Evolutionary conservation across 2,888 invertebrate species (phyloP), one percentile per base, ranked within the genome.

Genomic region (Xylota segnis): DNA sequence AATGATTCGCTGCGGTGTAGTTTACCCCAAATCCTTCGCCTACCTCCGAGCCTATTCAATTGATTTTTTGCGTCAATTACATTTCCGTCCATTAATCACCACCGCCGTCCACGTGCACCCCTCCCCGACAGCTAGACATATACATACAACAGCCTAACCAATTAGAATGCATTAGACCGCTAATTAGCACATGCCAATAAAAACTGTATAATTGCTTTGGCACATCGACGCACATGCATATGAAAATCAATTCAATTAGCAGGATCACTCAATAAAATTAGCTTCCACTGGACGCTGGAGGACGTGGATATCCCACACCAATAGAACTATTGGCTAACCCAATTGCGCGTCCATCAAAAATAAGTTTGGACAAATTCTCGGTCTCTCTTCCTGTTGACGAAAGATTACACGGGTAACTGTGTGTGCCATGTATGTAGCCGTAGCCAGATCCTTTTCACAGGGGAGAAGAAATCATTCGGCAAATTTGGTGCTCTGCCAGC

Each of bases 241-340:
- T 34, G 50, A 65, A 72, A 83, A 77, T 77, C 66, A 83, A 77
- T 77, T 77, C 61, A 83, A 83, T 83, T 66, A 76, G 61, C 58
- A 47, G 54, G 72, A 68, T 77, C 71, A 83, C 54, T 83, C 72
- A 45, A 74, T 74, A 74, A 68, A 68, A 74, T 70, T 66, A 68
- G 12, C 43, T 59, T 37, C 43, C 66, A 16, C 18, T n/a, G 40
- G 37, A 47, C n/a, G n/a, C n/a, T n/a, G 29, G 12, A 54, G 10
- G 47, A 12, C 1, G 43, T n/a, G n/a, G n/a, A 29, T 9, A 18
- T 18, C n/a, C n/a, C 32, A 16, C 7, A 14, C 29, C 23, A 27
- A 9, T 59, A 68, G n/a, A 34, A 43, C 54, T 63, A 61, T 43
- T 70, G 27, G 37, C n/a, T 52, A 61, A 16, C 56, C 47, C 58